Evolutionary conservation across 2,113 vertebrate genomes (phyloP), one percentile per base, ranked within the genome.

Genomic region (Rana temporaria): DNA sequence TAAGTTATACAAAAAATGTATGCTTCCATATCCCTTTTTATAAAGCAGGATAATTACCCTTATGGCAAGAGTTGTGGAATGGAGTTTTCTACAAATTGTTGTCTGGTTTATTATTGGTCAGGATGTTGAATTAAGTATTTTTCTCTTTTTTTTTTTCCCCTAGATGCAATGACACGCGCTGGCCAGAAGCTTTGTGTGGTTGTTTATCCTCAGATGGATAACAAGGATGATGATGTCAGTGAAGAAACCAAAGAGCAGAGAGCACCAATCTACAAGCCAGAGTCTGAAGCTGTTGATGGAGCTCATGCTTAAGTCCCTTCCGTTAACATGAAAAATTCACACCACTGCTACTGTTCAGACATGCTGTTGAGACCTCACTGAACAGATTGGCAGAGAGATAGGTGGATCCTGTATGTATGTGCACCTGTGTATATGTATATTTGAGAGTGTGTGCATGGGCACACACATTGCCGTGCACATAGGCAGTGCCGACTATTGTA

Each of bases 151-250:
- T 20, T 9, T 30, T 30, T 30, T 30, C 48, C 67, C 60, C 73
- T 69, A 98, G 96, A 92, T 76, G 89, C 91, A 52, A 89, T 97
- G 86, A 97, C 96, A 1, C 93, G 94, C 81, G 38, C 92, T 69
- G 92, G 95, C 69, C 96, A 98, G 92, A 96, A 92, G 92, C 92
- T 98, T 34, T 98, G 96, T 30, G 81, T 96, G 86, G 96, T 96
- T 1, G 96, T 98, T 20, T 97, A 97, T 81, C 96, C 96, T 0
- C 42, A 88, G 55, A 30, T 63, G 26, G 86, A 86, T 0, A 77
- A n/a, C 15, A 71, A 52, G 14, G 80, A 84, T 9, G 66, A 67
- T 5, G 56, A 38, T 2, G 60, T 77, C 48, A 22, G 2, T 6
- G 86, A 86, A 38, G 84, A 86, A 14, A 0, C n/a, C 22, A 86